These are phyloP conservation scores for Sarcophaga rosellei DNA, from an alignment of 2,888 invertebrate species.

Conservation along the genomic window DNA sequence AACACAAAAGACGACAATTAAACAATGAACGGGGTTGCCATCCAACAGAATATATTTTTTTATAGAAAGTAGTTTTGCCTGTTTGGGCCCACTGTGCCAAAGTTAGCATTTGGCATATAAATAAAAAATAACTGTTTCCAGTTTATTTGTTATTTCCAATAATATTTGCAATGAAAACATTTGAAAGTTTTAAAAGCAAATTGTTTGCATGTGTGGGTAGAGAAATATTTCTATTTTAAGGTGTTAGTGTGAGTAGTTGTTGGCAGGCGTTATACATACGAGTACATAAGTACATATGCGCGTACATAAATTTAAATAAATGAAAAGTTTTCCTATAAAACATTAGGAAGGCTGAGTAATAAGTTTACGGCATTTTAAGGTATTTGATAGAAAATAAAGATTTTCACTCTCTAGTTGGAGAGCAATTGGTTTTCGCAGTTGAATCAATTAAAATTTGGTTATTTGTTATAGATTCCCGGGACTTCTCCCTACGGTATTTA, in stretches of 20 bases:
- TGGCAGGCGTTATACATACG: conserved; percentile 5
- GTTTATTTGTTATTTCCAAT: conserved; percentile 38
- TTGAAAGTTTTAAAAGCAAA: conserved; percentile 14
- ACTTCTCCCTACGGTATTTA: too few relatives aligned
- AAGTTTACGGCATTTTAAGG: too few relatives aligned
- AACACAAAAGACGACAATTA: too few relatives aligned
- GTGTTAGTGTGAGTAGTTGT: conserved; percentile 3
- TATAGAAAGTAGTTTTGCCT: background rate
- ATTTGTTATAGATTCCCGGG: too few relatives aligned
- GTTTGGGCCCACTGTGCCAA: background rate
- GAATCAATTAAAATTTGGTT: too few relatives aligned
- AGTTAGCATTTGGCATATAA: background rate
- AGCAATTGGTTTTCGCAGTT: too few relatives aligned
- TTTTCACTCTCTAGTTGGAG: too few relatives aligned
- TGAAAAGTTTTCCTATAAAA: background rate
- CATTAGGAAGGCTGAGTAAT: too few relatives aligned
- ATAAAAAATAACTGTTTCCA: background rate
- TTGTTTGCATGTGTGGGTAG: background rate
- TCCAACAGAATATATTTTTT: too few relatives aligned
- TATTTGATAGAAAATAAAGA: too few relatives aligned
- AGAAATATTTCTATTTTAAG: conserved; percentile 18
- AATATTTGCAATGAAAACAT: conserved; percentile 28
- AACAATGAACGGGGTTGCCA: too few relatives aligned
- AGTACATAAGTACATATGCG: background rate
- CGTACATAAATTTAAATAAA: background rate